Base-by-base conservation (phyloP, 2,797 vertebrate genomes). In the Melanotaenia boesemani region DNA sequence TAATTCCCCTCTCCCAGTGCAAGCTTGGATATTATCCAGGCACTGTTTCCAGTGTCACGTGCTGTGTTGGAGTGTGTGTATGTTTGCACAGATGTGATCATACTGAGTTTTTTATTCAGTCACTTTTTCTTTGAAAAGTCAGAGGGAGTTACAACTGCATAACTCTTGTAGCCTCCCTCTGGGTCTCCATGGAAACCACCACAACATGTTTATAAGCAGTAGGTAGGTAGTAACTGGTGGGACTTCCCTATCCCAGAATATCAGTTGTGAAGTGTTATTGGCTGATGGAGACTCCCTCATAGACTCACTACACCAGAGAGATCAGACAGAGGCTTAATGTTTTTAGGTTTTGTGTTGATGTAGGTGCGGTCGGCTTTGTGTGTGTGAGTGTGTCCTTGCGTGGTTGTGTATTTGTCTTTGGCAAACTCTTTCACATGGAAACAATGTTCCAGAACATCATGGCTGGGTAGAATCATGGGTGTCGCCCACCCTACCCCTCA, bases 171-270 rank as follows among this genome's bases (percentile, higher is more conserved):
- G 72, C 85, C 84, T 90, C 83, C 81, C 82, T 71, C 44, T 28
- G 46, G 15, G 71, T 92, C 61, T 1, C 85, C 75, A 63, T 87
- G 86, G 90, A 82, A 91, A 92, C 88, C 69, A 83, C 30, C 80
- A 91, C 78, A 91, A 88, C 86, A 88, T 89, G 87, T 91, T 86
- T 88, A 82, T 68, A 67, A 55, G 82, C 55, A n/a, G 63, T 9
- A 68, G 37, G 37, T 66, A 55, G 64, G 48, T 10, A 22, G 48
- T 22, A 22, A 22, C 59, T 44, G 59, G 56, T 36, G 82, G 86
- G 83, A 86, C 72, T 90, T 87, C 88, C 82, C 81, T 48, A 24
- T 50, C 63, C 54, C 57, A 52, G 36, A 80, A 81, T 82, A 74
- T 76, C 56, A 68, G 48, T 60, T 64, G 60, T 71, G 65, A 57